Percentiles rank a stretch among this genome's conserved stretches.
Conservation (phyloP, 2,888 invertebrate genomes). For the Linyphia triangularis region DNA sequence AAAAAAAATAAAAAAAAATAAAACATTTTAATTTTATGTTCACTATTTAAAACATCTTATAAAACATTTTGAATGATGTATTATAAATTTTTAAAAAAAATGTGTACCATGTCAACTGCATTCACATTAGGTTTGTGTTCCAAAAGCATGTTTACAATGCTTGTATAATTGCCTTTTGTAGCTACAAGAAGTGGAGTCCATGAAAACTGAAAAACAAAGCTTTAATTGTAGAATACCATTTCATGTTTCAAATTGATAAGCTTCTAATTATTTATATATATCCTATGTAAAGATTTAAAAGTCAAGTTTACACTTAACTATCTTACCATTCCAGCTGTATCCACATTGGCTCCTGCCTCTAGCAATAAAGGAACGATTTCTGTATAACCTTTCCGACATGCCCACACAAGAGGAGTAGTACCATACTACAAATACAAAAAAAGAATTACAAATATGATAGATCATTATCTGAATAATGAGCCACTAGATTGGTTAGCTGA, state of each 20-base stretch:
- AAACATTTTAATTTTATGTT: neutral
- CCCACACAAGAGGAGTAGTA: slow-evolving; percentile 97
- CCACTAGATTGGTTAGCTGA: too few relatives aligned
- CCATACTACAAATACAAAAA: slow-evolving; percentile 86
- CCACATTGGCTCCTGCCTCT: slow-evolving; percentile 91
- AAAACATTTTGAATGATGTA: neutral
- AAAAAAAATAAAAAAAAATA: neutral
- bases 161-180: slow-evolving; percentile 86
- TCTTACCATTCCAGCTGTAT: slow-evolving; percentile 92
- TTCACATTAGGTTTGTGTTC: slow-evolving; percentile 92
- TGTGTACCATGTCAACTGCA: slow-evolving; percentile 81
- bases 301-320: neutral
- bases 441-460: too few relatives aligned
- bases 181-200: slow-evolving; percentile 95
- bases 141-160: slow-evolving; percentile 87
- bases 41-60: neutral
- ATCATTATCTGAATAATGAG: too few relatives aligned
- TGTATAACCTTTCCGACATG: slow-evolving; percentile 92
- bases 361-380: slow-evolving; percentile 90
- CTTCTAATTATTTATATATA: neutral
- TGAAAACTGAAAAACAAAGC: slow-evolving; percentile 85
- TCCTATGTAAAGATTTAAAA: neutral
- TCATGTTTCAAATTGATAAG: neutral
- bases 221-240: neutral
- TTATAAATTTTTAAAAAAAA: neutral